Evolutionary conservation across 2,888 invertebrate species (phyloP).

Genomic region (Notodonta ziczac): DNA sequence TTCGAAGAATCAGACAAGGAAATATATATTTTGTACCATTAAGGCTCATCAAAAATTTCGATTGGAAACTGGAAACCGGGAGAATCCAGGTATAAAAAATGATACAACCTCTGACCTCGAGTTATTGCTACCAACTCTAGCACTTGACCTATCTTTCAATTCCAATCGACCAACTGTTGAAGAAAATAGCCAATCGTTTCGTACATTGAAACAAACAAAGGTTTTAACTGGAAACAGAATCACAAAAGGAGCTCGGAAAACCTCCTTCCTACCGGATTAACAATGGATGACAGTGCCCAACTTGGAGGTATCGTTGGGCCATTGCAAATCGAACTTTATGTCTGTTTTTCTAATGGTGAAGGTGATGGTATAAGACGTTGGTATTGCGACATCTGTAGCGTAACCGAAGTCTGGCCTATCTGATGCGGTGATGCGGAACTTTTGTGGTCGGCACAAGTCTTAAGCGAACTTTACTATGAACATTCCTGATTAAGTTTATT

Average conservation of each 20-base stretch:
- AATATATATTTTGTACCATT: too few species aligned
- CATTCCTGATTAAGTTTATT: not conserved
- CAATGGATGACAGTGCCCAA: constrained; percentile 26
- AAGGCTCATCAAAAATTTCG: too few species aligned
- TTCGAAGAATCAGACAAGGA: too few species aligned
- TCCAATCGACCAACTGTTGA: not conserved
- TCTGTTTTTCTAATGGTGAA: not conserved
- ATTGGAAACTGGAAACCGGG: too few species aligned
- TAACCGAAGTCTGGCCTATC: constrained; percentile 48
- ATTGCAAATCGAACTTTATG: not conserved
- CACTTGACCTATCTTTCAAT: not conserved
- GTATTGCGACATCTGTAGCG: constrained; percentile 45
- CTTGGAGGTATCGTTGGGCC: not conserved
- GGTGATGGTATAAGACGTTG: not conserved
- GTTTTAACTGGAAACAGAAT: constrained; percentile 27
- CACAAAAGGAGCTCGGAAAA: constrained; percentile 36
- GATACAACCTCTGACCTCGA: too few species aligned
- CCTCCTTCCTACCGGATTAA: constrained; percentile 31
- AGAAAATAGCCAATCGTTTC: constrained; percentile 4
- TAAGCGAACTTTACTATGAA: not conserved
- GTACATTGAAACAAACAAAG: constrained; percentile 25
- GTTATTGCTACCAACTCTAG: too few species aligned
- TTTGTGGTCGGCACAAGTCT: constrained; percentile 29
- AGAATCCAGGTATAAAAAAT: too few species aligned
- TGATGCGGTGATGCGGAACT: constrained; percentile 52